Evolutionary conservation across 2,797 vertebrate species (phyloP), one percentile per base, ranked within the genome.

Genomic region (Rhinogobio ventralis): DNA sequence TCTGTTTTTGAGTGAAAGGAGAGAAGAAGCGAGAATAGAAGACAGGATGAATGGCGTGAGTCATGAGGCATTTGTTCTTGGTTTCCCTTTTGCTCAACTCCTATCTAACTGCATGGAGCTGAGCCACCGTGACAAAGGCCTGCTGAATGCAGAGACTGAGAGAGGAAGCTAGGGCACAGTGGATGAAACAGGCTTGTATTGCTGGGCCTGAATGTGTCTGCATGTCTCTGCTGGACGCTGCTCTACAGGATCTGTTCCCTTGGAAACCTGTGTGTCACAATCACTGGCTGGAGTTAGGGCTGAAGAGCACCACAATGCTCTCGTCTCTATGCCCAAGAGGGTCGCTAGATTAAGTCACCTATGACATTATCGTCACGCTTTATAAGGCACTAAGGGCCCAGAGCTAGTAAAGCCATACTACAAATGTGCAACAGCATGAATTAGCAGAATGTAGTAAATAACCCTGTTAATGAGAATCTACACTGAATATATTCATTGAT

Each of bases 111-210:
- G 75, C n/a, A 53, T 81, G 25, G 66, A 83, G 81, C 66, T 62
- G 66, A 73, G 86, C 81, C 81, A 77, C 30, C 28, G 23, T 79
- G 82, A 89, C 86, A 89, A 86, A 85, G 60, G 68, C 42, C 20
- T 0, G 13, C 86, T 72, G 36, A 79, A 45, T 68, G 77, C 73
- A 23, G 33, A 76, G 74, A 55, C 64, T 45, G 82, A 57, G 49
- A 84, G 85, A 76, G 86, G 78, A 85, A 87, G 82, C 86, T 75
- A 77, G 68, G 77, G 46, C 72, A 78, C 86, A 57, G 57, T 86
- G 51, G 39, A 57, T 53, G 81, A 83, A 83, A 33, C 28, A 46
- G 42, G 8, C 57, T 69, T 60, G 45, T 53, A 30, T 55, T 78
- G 73, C 55, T n/a, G 49, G 85, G 76, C 71, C 66, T 83, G 69